These are phyloP conservation scores for Myrmecophaga tridactyla DNA, from an alignment of 2,113 vertebrate species.

Conservation along the genomic window DNA sequence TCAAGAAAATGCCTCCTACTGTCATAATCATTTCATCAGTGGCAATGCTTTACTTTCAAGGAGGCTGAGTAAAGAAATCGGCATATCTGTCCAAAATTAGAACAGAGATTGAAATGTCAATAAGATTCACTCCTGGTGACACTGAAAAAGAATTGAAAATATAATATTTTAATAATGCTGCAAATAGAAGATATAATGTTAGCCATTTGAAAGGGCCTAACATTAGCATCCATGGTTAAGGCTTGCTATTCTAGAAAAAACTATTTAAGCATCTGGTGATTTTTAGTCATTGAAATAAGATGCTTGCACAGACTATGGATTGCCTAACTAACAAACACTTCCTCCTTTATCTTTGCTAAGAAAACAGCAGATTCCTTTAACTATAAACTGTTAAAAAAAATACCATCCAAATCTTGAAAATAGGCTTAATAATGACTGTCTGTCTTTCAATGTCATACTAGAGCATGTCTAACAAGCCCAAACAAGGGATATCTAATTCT, in stretches of 20 bases:
- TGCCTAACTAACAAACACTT: conserved; percentile 34
- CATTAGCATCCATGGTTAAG: not conserved
- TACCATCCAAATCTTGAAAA: conserved; percentile 27
- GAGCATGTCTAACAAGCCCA: not conserved
- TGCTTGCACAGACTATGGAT: conserved; percentile 17
- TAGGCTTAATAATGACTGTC: conserved; percentile 33
- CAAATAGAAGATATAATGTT: not conserved
- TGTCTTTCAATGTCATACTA: not conserved
- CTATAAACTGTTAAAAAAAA: not conserved
- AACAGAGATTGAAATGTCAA: conserved; percentile 44
- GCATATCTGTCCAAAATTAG: conserved; percentile 40
- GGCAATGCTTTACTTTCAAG: conserved; percentile 38
- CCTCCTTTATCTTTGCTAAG: conserved; percentile 29
- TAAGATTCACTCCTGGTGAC: conserved; percentile 33
- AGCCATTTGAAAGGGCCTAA: not conserved
- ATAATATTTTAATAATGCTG: not conserved
- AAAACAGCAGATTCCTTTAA: conserved; percentile 36
- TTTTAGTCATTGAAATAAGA: conserved; percentile 56
- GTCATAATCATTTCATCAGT: conserved; percentile 41
- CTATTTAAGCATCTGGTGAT: conserved; percentile 28
- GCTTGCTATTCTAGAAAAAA: conserved; percentile 28
- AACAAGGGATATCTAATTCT: conserved; percentile 31
- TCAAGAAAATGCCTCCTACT: conserved; percentile 51
- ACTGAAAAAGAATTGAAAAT: conserved; percentile 48
- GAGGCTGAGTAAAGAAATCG: conserved; percentile 41